Percentiles rank a stretch among this genome's conserved stretches.
These are phyloP conservation scores for Gortyna flavago DNA, from an alignment of 2,888 invertebrate genomes.

Conservation along the genomic window DNA sequence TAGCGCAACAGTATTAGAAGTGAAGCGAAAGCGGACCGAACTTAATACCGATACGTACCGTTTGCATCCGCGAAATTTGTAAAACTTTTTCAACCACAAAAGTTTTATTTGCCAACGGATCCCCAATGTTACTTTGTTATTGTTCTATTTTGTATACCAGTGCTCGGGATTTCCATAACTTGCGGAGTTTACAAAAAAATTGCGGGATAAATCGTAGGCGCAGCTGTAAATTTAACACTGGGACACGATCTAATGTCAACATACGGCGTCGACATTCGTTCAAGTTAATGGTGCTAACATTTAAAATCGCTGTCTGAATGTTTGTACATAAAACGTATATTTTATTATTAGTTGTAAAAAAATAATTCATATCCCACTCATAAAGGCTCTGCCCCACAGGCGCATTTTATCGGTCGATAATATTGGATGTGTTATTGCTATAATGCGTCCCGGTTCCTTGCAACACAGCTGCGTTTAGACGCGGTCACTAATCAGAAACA, in stretches of 20 bases:
- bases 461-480: too few relatives aligned
- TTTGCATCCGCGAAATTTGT: conserved; percentile 44
- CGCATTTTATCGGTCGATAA: too few relatives aligned
- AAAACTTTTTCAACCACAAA: conserved; percentile 59
- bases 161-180: conserved; percentile 33
- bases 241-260: conserved; percentile 16
- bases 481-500: too few relatives aligned
- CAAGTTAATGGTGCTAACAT: conserved; percentile 52
- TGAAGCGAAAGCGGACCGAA: conserved; percentile 28
- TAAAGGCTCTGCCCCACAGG: not conserved
- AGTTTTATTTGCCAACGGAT: conserved; percentile 61
- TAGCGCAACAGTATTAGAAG: conserved; percentile 36
- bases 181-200: conserved; percentile 28
- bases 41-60: conserved; percentile 31
- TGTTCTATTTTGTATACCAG: conserved; percentile 54
- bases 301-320: conserved; percentile 30
- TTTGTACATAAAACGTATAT: conserved; percentile 38
- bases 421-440: too few relatives aligned
- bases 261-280: conserved; percentile 14
- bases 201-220: conserved; percentile 22
- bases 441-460: too few relatives aligned
- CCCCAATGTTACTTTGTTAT: conserved; percentile 57
- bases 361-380: conserved; percentile 27
- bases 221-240: conserved; percentile 25
- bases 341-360: conserved; percentile 42